These are phyloP conservation scores for Arctopsyche grandis DNA, from an alignment of 1,140 invertebrate species.

Conservation along the genomic window DNA sequence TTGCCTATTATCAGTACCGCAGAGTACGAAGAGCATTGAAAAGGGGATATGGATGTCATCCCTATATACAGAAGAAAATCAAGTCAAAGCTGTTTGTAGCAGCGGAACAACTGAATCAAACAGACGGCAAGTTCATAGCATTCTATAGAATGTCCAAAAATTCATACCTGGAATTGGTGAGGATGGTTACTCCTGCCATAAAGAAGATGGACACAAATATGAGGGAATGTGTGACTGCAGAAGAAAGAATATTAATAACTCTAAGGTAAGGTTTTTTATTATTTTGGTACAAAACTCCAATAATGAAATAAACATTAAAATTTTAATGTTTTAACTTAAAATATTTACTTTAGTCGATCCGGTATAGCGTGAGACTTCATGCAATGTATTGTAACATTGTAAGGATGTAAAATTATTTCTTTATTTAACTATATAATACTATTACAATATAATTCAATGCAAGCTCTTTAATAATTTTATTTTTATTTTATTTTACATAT, in stretches of 20 bases:
- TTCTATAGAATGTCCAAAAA: background rate
- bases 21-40: background rate
- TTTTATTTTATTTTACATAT: no score
- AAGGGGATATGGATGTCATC: background rate
- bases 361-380: no score
- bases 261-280: constrained; percentile 37
- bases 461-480: no score
- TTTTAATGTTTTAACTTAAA: no score
- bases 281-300: background rate
- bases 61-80: background rate
- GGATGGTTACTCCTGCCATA: constrained; percentile 38
- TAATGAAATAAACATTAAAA: constrained; percentile 28
- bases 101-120: no score
- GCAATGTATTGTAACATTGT: no score
- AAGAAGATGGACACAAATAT: constrained; percentile 43
- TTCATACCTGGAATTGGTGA: constrained; percentile 34
- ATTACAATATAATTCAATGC: no score
- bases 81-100: no score
- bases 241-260: constrained; percentile 35
- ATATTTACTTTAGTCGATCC: no score
- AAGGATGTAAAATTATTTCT: no score
- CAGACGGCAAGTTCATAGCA: background rate
- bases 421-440: no score
- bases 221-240: constrained; percentile 37
- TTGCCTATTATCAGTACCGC: no score